Conservation (phyloP, 1,140 invertebrate species). For the Trichonephila clavipes region DNA sequence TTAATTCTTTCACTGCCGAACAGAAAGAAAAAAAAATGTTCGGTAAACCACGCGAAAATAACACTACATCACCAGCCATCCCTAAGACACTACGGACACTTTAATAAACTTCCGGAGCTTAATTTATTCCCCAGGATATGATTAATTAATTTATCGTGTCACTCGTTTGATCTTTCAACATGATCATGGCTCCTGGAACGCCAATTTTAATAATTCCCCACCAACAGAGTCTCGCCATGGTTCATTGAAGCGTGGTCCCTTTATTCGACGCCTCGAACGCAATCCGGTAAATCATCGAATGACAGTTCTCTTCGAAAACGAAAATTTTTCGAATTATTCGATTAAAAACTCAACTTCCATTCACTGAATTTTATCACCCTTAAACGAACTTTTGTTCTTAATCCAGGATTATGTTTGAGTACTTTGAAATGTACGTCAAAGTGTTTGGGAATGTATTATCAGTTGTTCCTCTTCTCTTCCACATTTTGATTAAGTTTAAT, state of each 20-base stretch:
- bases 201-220: not conserved
- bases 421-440: not conserved
- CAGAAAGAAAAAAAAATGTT: not conserved
- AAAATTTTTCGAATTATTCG: not conserved
- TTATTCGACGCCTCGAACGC: not conserved
- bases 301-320: not conserved
- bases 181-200: not conserved
- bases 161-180: not conserved
- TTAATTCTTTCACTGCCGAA: not conserved
- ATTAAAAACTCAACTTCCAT: not conserved
- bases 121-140: not conserved
- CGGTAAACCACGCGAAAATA: not conserved
- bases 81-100: not conserved
- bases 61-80: not conserved
- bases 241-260: not conserved
- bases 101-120: not conserved
- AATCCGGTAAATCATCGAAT: not conserved
- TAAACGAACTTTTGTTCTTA: not conserved
- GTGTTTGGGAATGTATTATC: not conserved
- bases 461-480: not conserved
- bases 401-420: not conserved
- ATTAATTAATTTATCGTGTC: constrained; percentile 1
- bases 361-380: not conserved
- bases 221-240: not conserved
- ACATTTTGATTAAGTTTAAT: not conserved